phyloP scores from a whole-genome alignment of 2,113 vertebrate genomes.

The Chlorodrepanis virens region DNA sequence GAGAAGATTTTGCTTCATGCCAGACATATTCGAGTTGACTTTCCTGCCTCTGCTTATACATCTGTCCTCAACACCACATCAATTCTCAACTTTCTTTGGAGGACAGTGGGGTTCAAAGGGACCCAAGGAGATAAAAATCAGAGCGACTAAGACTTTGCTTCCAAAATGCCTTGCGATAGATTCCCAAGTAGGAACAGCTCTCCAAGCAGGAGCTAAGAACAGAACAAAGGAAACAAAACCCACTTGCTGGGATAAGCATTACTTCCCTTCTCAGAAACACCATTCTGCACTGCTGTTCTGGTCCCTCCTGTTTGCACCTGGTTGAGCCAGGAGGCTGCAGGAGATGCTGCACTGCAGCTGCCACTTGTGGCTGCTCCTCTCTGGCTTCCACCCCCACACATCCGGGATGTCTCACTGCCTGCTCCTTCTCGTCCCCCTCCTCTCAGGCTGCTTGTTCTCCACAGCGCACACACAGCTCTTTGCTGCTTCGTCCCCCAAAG shows the following conservation, averaged over 20 bases:
- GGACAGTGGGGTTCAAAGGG: background rate
- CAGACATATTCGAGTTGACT: background rate
- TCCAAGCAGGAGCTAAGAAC: background rate
- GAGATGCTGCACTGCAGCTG: background rate
- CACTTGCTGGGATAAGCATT: background rate
- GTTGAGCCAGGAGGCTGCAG: background rate
- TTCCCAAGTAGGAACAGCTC: background rate
- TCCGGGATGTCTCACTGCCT: background rate
- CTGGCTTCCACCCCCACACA: background rate
- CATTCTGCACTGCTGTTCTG: background rate
- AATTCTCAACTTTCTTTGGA: background rate
- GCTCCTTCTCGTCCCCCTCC: background rate
- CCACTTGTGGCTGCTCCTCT: background rate
- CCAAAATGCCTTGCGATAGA: background rate
- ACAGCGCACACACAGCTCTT: background rate
- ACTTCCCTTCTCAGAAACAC: background rate
- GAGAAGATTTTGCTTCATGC: background rate
- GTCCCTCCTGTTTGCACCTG: background rate
- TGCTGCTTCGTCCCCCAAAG: background rate
- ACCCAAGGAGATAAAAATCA: background rate
- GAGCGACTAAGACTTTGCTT: background rate
- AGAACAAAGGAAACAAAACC: background rate
- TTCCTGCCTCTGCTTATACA: background rate
- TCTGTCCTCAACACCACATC: background rate
- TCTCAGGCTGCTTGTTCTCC: background rate